Conservation (phyloP, 2,797 vertebrate genomes). For the Mormyrops attenuatus region DNA sequence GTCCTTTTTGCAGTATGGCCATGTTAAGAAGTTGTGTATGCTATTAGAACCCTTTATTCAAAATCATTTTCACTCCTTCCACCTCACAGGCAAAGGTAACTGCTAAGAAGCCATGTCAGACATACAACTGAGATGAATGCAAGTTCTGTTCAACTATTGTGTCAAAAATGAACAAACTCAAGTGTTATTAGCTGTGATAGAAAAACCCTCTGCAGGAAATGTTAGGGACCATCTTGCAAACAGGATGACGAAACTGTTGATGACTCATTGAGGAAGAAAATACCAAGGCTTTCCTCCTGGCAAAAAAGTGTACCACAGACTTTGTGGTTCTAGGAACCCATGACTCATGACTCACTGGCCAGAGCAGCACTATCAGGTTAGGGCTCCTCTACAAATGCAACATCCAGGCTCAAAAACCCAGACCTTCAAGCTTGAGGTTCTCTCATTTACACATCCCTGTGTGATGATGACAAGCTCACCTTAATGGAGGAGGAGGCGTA, state of each 20-base stretch:
- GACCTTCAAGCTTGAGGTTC: neutral
- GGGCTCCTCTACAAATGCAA: conserved; percentile 35
- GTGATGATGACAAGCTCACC: conserved; percentile 56
- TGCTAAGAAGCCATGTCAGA: neutral
- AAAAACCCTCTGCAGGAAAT: neutral
- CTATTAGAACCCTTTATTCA: neutral
- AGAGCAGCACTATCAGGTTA: neutral
- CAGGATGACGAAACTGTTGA: neutral
- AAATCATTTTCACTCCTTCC: neutral
- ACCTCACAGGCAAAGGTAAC: neutral
- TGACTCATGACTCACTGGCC: conserved; percentile 12
- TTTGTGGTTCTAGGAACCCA: neutral
- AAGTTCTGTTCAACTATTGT: neutral
- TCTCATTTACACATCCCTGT: neutral
- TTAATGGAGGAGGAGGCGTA: conserved; percentile 91
- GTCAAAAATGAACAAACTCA: neutral
- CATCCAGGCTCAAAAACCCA: neutral
- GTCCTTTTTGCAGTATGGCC: neutral
- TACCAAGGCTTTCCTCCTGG: neutral
- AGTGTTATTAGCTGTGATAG: neutral
- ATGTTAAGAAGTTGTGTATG: neutral
- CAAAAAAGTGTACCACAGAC: neutral
- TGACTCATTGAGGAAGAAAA: conserved; percentile 19
- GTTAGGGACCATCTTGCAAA: neutral
- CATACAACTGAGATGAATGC: neutral